Conservation (phyloP, 2,113 vertebrate species). For the Lagenorhynchus albirostris region DNA sequence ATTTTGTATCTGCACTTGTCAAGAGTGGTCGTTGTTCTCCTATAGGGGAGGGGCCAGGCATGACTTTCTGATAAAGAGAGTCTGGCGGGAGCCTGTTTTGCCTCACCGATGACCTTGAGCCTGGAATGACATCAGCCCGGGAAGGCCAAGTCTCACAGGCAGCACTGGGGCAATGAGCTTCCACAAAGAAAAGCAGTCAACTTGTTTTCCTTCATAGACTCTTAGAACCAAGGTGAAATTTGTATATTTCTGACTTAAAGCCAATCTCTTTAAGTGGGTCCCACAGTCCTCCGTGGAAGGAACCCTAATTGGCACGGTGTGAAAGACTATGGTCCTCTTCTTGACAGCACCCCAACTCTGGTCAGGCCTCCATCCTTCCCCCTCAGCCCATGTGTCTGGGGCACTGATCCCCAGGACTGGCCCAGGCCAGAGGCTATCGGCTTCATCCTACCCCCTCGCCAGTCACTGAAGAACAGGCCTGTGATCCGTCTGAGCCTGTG, state of each 20-base stretch:
- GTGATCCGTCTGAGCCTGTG: not conserved
- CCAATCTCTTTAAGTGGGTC: not conserved
- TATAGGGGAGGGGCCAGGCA: not conserved
- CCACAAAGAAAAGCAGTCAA: not conserved
- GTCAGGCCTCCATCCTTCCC: not conserved
- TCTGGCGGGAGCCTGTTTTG: not conserved
- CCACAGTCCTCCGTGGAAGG: not conserved
- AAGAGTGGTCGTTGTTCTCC: not conserved
- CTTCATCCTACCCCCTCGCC: not conserved
- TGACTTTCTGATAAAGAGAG: not conserved
- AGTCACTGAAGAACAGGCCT: not conserved
- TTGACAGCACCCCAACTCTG: not conserved
- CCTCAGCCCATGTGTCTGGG: not conserved
- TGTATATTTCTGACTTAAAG: not conserved
- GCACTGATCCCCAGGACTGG: not conserved
- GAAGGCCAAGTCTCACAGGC: not conserved
- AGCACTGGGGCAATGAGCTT: not conserved
- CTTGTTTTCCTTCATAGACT: not conserved
- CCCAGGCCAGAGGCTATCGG: not conserved
- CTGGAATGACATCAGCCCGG: conserved; percentile 19
- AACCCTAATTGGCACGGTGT: fast-evolving
- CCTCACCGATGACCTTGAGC: conserved; percentile 47
- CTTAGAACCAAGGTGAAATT: not conserved
- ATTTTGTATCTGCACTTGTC: not conserved
- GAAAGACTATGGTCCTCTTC: not conserved